phyloP scores from a whole-genome alignment of 2,797 vertebrate species.

The Podargus strigoides region DNA sequence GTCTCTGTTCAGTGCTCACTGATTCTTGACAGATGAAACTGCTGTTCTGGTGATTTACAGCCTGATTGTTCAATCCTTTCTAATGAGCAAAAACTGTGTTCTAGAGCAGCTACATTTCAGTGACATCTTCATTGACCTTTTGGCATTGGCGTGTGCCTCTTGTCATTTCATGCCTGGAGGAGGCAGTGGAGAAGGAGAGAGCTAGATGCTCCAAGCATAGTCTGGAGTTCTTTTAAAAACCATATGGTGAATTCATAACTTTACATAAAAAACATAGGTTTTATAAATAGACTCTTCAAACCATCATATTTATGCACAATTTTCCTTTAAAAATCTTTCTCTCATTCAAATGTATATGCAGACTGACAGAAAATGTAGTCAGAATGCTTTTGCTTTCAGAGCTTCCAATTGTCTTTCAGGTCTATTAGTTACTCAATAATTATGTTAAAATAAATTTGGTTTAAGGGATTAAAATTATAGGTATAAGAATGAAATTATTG shows the following conservation, averaged over 20 bases:
- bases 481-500: not conserved
- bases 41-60: not conserved
- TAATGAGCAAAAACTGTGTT: not conserved
- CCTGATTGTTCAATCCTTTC: not conserved
- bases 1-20: not conserved
- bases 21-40: not conserved
- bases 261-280: not conserved
- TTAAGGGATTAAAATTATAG: not conserved
- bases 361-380: not conserved
- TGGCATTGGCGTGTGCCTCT: not conserved
- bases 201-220: not conserved
- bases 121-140: not conserved
- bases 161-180: not conserved
- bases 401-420: not conserved
- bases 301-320: not conserved
- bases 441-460: not conserved
- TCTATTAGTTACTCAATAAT: not conserved
- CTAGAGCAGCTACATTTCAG: not conserved
- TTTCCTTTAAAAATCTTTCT: not conserved
- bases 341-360: not conserved
- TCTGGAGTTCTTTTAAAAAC: not conserved
- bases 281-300: not conserved
- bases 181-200: not conserved
- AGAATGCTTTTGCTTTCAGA: not conserved
- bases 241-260: not conserved